Evolutionary conservation across 2,113 vertebrate species (phyloP).

Genomic region (Isichthys henryi): DNA sequence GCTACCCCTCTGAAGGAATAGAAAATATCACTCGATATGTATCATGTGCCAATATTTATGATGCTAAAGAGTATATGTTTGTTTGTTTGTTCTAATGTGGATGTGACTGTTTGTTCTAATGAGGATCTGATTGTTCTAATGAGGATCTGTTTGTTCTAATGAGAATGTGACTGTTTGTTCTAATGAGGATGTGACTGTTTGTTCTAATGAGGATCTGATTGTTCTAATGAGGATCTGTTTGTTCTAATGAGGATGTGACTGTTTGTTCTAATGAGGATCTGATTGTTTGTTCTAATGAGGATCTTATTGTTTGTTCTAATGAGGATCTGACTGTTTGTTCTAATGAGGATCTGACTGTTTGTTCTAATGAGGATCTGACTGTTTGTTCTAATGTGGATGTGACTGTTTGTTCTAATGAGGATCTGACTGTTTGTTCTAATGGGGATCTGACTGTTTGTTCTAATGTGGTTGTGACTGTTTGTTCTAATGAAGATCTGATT

Average conservation of each 20-base stretch:
- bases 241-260: background rate
- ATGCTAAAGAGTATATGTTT: background rate
- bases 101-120: background rate
- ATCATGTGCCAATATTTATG: background rate
- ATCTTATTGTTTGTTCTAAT: background rate
- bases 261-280: background rate
- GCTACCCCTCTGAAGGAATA: background rate
- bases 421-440: background rate
- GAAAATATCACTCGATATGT: background rate
- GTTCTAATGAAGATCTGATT: background rate
- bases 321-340: background rate
- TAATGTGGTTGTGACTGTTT: background rate
- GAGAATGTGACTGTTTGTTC: background rate
- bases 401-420: background rate
- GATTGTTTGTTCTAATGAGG: background rate
- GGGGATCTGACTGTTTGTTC: background rate
- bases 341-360: background rate
- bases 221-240: too few relatives aligned
- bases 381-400: background rate
- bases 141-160: background rate
- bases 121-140: background rate
- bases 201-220: background rate
- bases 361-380: too few relatives aligned
- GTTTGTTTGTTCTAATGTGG: background rate
- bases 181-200: background rate